Evolutionary conservation across 2,888 invertebrate species (phyloP).

Genomic region (Incurvaria masculella): DNA sequence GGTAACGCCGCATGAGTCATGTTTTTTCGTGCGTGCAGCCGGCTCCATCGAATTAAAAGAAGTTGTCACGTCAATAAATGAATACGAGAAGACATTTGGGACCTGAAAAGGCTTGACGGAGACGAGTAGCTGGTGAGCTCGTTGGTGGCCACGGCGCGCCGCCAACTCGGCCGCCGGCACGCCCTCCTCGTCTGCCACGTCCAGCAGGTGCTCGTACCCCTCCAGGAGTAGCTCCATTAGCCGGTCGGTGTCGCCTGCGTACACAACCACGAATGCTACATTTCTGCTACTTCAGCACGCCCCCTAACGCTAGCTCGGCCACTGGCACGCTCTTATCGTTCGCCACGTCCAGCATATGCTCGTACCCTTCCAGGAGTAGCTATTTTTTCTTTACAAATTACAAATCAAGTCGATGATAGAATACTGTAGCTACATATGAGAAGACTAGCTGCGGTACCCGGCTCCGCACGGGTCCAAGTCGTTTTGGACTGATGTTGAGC

Average conservation of each 20-base stretch:
- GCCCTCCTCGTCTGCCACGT: constrained; percentile 71
- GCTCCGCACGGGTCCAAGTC: too few relatives aligned
- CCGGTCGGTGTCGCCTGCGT: constrained; percentile 42
- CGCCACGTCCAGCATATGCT: constrained; percentile 76
- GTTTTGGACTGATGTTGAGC: too few relatives aligned
- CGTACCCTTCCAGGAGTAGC: constrained; percentile 78
- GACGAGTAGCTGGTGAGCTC: constrained; percentile 67
- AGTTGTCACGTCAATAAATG: too few relatives aligned
- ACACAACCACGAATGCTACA: too few relatives aligned
- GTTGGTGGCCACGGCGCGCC: constrained; percentile 62
- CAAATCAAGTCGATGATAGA: too few relatives aligned
- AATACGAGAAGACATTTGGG: constrained; percentile 19
- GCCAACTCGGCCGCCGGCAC: constrained; percentile 67
- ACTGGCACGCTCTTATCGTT: constrained; percentile 71
- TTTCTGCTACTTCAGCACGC: constrained; percentile 66
- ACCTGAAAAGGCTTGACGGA: constrained; percentile 76
- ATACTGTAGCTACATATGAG: too few relatives aligned
- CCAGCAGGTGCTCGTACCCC: constrained; percentile 85
- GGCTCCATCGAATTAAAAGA: too few relatives aligned
- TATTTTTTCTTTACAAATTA: too few relatives aligned
- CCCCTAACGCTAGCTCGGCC: constrained; percentile 64
- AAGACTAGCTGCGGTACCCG: too few relatives aligned
- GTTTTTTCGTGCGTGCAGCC: too few relatives aligned
- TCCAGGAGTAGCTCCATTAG: constrained; percentile 66
- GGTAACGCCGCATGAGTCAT: too few relatives aligned